A percentile compares a stretch with the other conserved stretches of the same genome.
Conservation (phyloP, 2,113 vertebrate genomes). For the Centropus unirufus region DNA sequence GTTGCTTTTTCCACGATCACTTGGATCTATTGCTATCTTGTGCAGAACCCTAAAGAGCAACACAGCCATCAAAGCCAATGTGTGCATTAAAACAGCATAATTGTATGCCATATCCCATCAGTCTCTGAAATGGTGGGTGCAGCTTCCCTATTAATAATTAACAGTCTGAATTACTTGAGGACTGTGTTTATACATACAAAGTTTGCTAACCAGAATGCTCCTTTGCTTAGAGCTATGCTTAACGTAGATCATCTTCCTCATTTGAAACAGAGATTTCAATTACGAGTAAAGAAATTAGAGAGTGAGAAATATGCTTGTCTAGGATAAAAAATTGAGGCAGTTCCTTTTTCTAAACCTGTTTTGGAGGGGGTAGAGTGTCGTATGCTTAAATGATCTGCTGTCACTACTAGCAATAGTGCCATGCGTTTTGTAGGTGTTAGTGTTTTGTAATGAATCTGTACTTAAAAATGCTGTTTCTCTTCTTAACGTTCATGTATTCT, state of each 20-base stretch:
- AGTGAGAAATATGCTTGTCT: constrained; percentile 12
- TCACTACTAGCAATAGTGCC: not conserved
- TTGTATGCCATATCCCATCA: not conserved
- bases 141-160: not conserved
- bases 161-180: not conserved
- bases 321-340: not conserved
- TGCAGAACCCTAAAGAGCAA: not conserved
- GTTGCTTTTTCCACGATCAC: not conserved
- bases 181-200: not conserved
- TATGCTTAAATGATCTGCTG: not conserved
- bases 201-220: not conserved
- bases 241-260: not conserved
- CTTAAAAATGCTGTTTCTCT: not conserved
- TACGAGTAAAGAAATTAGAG: constrained; percentile 36
- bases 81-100: not conserved
- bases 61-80: not conserved
- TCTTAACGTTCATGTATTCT: not conserved
- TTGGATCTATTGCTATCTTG: not conserved
- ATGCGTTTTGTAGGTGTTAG: not conserved
- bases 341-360: constrained; percentile 14
- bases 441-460: not conserved
- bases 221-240: not conserved
- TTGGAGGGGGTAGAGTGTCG: not conserved
- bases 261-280: constrained; percentile 41
- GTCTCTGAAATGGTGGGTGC: not conserved